Conservation (phyloP, 2,888 invertebrate species). For the Pyrgus malvae region DNA sequence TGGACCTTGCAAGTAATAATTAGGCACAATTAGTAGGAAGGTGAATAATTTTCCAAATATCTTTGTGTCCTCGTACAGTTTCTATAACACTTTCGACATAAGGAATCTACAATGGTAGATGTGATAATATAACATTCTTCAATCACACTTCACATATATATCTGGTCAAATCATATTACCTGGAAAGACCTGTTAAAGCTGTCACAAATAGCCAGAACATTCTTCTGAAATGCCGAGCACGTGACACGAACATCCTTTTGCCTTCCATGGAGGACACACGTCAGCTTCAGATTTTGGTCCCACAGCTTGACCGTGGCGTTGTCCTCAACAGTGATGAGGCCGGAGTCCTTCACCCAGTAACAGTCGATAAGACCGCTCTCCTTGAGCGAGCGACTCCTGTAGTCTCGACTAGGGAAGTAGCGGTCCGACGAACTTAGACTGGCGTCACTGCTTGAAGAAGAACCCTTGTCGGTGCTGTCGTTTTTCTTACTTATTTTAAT, state of each 20-base stretch:
- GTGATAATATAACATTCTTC: no score
- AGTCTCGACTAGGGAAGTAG: conserved; percentile 51
- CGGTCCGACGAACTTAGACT: conserved; percentile 57
- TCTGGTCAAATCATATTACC: no score
- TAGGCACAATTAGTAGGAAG: no score
- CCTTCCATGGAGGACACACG: conserved; percentile 57
- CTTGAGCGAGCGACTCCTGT: conserved; percentile 48
- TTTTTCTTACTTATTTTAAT: conserved; percentile 52
- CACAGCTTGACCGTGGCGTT: conserved; percentile 70
- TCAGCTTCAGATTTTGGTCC: conserved; percentile 53
- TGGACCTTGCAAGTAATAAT: no score
- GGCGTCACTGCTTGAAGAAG: conserved; percentile 57
- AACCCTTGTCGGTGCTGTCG: conserved; percentile 49
- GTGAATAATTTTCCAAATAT: no score
- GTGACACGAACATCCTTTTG: conserved; percentile 55
- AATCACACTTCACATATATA: no score
- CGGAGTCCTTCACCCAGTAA: conserved; percentile 55
- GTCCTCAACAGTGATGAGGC: conserved; percentile 63
- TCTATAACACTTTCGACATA: no score
- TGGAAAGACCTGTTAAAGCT: conserved; percentile 60
- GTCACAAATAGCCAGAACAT: conserved; percentile 65
- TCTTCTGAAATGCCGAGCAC: conserved; percentile 60
- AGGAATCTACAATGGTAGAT: no score
- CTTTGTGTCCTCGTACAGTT: no score
- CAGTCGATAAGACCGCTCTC: conserved; percentile 56